These are phyloP conservation scores for Trididemnum nubilum DNA, from an alignment of 23 tunicate species.

Conservation along the genomic window DNA sequence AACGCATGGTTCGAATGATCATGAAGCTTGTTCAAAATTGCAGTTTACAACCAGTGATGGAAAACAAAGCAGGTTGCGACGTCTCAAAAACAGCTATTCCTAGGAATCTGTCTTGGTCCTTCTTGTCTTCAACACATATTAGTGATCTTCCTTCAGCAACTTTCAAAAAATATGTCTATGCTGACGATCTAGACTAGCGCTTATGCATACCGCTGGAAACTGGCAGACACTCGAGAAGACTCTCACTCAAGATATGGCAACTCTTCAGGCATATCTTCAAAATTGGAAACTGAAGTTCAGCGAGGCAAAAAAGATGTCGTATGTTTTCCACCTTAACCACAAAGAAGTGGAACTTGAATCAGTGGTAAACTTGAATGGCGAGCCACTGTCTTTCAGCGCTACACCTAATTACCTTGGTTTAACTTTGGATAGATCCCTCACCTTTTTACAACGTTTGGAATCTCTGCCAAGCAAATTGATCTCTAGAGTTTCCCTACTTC, in stretches of 20 bases:
- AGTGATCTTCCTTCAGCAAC: not conserved
- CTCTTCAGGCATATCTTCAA: not conserved
- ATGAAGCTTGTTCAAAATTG: not conserved
- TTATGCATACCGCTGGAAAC: too few species aligned
- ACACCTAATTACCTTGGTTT: not conserved
- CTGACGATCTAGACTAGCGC: not conserved
- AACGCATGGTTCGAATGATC: not conserved
- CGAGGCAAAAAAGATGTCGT: not conserved
- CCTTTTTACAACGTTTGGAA: not conserved
- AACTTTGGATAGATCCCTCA: not conserved
- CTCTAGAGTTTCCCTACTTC: too few species aligned
- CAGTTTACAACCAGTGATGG: not conserved
- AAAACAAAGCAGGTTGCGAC: not conserved
- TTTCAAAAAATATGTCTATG: not conserved
- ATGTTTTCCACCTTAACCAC: too few species aligned
- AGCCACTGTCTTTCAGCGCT: too few species aligned
- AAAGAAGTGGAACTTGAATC: too few species aligned
- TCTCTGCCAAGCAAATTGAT: not conserved
- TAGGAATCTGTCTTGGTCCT: not conserved
- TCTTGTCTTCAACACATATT: not conserved
- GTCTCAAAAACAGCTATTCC: not conserved
- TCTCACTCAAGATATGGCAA: not conserved
- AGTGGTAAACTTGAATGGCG: not conserved
- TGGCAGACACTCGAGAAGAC: too few species aligned
- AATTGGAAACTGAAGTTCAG: slow-evolving; percentile 10